A percentile compares a stretch with the other conserved stretches of the same genome.
Conservation (phyloP, 2,113 vertebrate species). For the Nothoprocta pentlandii region DNA sequence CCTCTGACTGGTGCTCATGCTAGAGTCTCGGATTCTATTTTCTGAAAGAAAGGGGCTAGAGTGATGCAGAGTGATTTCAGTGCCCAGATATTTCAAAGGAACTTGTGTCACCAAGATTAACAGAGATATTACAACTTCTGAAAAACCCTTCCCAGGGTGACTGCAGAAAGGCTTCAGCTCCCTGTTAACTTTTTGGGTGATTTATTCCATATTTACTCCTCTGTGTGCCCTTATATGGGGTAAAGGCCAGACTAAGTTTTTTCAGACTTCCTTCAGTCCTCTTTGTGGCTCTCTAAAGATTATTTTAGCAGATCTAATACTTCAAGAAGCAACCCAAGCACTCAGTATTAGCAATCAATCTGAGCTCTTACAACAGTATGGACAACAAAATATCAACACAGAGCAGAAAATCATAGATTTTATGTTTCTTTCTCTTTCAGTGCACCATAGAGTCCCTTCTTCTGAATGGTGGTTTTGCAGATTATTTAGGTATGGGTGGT, state of each 20-base stretch:
- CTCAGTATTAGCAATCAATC: not conserved
- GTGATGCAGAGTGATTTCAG: not conserved
- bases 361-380: not conserved
- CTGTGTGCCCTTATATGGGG: not conserved
- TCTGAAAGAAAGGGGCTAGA: not conserved
- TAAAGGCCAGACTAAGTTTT: not conserved
- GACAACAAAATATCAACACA: not conserved
- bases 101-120: not conserved
- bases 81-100: not conserved
- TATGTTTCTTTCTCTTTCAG: not conserved
- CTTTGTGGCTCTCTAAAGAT: not conserved
- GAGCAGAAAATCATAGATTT: not conserved
- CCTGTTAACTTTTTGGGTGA: not conserved
- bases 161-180: not conserved
- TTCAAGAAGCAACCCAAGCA: not conserved
- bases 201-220: not conserved
- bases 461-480: not conserved
- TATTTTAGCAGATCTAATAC: not conserved
- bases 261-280: not conserved
- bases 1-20: not conserved
- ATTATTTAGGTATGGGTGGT: not conserved
- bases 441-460: too few species aligned
- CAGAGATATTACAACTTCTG: not conserved
- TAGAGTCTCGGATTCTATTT: not conserved
- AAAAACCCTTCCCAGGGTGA: not conserved